Evolutionary conservation across 2,797 vertebrate genomes (phyloP), one percentile per base, ranked within the genome.

Genomic region (Apogon talboti): DNA sequence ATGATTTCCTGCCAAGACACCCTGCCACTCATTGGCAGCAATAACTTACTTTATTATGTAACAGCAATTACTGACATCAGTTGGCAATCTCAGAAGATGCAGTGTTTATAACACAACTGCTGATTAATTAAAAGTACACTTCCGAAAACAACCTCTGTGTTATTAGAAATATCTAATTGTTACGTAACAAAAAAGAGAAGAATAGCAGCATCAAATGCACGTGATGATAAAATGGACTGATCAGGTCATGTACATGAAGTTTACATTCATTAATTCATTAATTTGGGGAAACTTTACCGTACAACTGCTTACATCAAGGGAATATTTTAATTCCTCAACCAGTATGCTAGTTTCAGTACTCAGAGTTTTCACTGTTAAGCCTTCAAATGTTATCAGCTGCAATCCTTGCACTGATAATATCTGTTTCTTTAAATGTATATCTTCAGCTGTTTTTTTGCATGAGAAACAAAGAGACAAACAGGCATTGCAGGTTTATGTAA

Each of bases 21-120:
- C n/a, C 43, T 14, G 12, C n/a, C 48, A 61, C 71, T 50, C 55
- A 62, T 67, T 72, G 24, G 24, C 24, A 28, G 24, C 24, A 28
- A 28, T 28, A 28, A 28, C 24, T 28, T 57, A 42, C 51, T 60
- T 44, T 37, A 18, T 62, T 48, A 76, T 54, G 33, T 78, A 57
- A 79, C 24, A 28, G 24, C 24, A 28, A 28, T 87, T 51, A 68
- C 51, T 51, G 59, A 71, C 33, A 58, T 78, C 56, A 79, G 48
- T 19, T 28, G 53, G 62, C 56, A 71, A 63, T 83, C 30, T 66
- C 15, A 69, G 47, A 65, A 46, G 44, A 40, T 63, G 73, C 66
- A 42, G 51, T 45, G 10, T 58, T 18, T 30, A 51, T 28, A 28
- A 49, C 47, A 72, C 16, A 66, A 62, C 55, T 9, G 54, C 53